These are phyloP conservation scores for Neodiprion lecontei DNA, from an alignment of 1,140 invertebrate genomes.

Conservation along the genomic window DNA sequence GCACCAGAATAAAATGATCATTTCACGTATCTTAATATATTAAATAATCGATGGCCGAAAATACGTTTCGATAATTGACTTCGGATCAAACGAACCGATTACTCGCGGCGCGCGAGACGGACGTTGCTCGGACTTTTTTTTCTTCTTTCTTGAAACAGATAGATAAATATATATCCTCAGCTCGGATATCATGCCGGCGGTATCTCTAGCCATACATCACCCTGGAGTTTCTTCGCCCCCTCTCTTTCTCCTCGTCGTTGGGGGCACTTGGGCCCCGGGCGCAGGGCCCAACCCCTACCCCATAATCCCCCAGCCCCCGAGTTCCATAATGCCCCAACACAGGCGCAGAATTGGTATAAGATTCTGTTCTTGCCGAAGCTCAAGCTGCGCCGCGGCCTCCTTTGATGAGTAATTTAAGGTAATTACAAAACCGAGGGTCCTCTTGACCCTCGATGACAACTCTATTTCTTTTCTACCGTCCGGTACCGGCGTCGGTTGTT, in stretches of 20 bases:
- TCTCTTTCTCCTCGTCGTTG: slow-evolving; percentile 10
- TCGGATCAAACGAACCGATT: background rate
- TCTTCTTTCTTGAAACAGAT: background rate
- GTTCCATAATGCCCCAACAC: background rate
- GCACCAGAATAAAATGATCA: no score
- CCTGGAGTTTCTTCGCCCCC: slow-evolving; percentile 19
- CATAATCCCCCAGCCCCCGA: background rate
- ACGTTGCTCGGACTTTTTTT: background rate
- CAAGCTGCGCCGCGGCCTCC: slow-evolving; percentile 17
- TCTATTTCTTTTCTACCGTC: background rate
- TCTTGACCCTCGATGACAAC: slow-evolving; percentile 12
- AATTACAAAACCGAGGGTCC: slow-evolving; percentile 22
- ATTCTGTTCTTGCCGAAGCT: background rate
- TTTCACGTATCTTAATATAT: no score
- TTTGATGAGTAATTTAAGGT: slow-evolving; percentile 27
- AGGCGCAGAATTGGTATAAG: background rate
- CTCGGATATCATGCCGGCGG: slow-evolving; percentile 18
- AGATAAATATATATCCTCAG: background rate
- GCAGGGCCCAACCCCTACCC: background rate
- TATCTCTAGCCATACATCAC: slow-evolving; percentile 32
- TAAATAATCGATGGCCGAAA: no score
- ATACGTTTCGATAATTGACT: background rate
- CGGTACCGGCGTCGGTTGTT: background rate
- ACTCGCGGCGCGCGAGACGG: no score
- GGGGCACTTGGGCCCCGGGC: slow-evolving; percentile 16